Evolutionary conservation across 2,113 vertebrate species (phyloP), one percentile per base, ranked within the genome.

Genomic region (Pachycephala philippinensis): DNA sequence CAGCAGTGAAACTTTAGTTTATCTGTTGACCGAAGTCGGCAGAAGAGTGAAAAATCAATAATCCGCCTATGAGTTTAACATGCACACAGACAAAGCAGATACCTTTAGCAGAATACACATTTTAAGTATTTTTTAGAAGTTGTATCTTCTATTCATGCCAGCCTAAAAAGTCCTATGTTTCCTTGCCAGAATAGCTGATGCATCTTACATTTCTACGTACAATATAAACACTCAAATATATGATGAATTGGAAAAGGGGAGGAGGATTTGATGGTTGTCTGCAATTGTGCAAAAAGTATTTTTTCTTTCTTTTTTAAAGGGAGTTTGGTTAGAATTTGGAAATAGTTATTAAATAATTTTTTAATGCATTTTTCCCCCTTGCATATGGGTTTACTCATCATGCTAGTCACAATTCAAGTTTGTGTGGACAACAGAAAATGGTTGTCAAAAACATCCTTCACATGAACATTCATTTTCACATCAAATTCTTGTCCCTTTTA

Each of bases 1-100:
- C 31, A 92, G 26, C 20, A 28, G 16, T 1, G 4, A 84, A 72
- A 65, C 28, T 54, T 66, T 50, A 80, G 70, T 60, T 33, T 45
- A 79, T 16, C 24, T 39, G 23, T 72, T 64, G 17, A 56, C 31
- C 0, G 0, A 93, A 75, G 18, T 33, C 35, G n/a, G 30, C 24
- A 44, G 26, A 86, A 74, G 13, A 30, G 8, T 31, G 24, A 87
- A 91, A 94, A 80, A 37, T 37, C 35, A 76, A 39, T 19, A 65
- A 60, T 6, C 54, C 0, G 1, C 33, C 52, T 47, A 52, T 0
- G 0, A 69, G 27, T 53, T 60, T 49, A 57, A 49, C 8, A 18
- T 3, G 27, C 14, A 44, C 40, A n/a, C 0, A 0, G 47, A 50
- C 12, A 65, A 83, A 80, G 27, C 1, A 71, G 33, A 64, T 53